A percentile compares a stretch with the other conserved stretches of the same genome.
Conservation (phyloP, 2,113 vertebrate species). For the Oenanthe melanoleuca region DNA sequence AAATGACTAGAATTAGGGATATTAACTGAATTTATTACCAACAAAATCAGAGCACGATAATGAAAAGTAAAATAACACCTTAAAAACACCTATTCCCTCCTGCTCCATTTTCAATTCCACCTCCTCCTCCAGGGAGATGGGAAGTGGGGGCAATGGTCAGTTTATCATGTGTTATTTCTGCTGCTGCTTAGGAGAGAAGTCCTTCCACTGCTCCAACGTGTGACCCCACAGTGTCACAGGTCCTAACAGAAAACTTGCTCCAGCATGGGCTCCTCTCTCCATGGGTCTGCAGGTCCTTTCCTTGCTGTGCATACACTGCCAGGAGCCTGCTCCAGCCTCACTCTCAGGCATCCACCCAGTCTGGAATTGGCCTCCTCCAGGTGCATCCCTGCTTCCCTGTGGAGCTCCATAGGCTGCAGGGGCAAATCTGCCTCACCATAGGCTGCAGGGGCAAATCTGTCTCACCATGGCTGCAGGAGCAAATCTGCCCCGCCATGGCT, state of each 20-base stretch:
- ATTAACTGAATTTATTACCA: not conserved
- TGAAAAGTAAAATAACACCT: not conserved
- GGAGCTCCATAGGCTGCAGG: not conserved
- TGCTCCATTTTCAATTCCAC: not conserved
- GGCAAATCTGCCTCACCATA: not conserved
- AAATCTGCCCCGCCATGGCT: too few species aligned
- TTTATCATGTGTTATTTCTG: not conserved
- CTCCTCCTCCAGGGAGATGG: not conserved
- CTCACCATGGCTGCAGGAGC: too few species aligned
- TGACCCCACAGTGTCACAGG: not conserved
- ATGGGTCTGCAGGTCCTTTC: not conserved
- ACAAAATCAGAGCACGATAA: not conserved
- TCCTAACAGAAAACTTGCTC: not conserved
- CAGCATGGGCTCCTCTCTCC: not conserved
- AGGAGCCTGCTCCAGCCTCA: not conserved
- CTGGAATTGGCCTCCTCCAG: accelerated
- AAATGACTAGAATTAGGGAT: not conserved
- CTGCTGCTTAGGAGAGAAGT: not conserved
- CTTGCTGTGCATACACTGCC: not conserved
- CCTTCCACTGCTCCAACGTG: not conserved
- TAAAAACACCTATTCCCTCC: not conserved
- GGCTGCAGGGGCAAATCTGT: not conserved
- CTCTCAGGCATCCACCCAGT: not conserved
- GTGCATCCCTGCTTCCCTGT: accelerated
- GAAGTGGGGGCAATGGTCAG: too few species aligned